A percentile compares a stretch with the other conserved stretches of the same genome.
Conservation (phyloP, 2,113 vertebrate species). For the Mastomys natalensis region DNA sequence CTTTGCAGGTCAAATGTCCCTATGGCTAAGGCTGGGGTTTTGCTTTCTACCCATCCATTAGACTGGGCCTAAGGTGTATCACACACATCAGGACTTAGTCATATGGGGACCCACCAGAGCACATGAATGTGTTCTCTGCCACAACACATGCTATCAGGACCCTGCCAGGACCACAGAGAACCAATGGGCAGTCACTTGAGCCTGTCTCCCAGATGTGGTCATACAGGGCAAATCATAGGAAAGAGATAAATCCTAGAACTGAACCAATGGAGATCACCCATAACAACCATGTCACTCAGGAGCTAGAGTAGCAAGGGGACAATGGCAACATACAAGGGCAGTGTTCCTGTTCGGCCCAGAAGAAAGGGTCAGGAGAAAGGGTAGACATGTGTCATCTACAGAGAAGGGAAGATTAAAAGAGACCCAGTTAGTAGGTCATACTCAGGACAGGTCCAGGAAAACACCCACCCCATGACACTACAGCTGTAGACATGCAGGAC, state of each 20-base stretch:
- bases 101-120: no score
- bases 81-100: neutral
- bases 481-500: neutral
- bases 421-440: neutral
- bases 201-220: neutral
- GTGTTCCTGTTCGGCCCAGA: neutral
- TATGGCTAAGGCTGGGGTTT: neutral
- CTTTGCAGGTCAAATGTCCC: neutral
- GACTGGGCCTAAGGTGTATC: neutral
- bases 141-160: neutral
- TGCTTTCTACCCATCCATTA: neutral
- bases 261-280: neutral
- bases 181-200: neutral
- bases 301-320: neutral
- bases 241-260: neutral
- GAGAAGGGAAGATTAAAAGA: neutral
- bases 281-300: neutral
- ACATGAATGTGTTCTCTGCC: neutral
- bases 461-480: neutral
- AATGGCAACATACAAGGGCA: neutral
- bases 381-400: neutral
- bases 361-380: neutral
- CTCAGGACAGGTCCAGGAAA: neutral
- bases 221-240: neutral
- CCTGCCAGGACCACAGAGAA: neutral